Evolutionary conservation across 2,113 vertebrate species (phyloP).

Genomic region (Mystacornis crossleyi): DNA sequence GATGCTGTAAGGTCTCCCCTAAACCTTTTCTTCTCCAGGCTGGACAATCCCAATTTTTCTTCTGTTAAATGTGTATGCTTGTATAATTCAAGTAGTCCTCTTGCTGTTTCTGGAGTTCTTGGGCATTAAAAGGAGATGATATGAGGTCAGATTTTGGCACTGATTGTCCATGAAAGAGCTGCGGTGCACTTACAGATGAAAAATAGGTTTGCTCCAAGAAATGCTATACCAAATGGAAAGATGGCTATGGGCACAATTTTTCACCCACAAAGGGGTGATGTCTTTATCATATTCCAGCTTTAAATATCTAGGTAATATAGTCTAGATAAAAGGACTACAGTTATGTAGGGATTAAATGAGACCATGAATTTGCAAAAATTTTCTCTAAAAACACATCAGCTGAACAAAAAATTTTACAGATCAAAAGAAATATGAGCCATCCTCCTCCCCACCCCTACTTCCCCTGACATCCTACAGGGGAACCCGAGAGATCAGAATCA

Average conservation of each 20-base stretch:
- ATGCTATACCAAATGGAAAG: not conserved
- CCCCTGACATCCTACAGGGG: not conserved
- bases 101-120: not conserved
- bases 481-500: not conserved
- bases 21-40: not conserved
- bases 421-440: not conserved
- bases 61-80: not conserved
- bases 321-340: not conserved
- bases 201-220: not conserved
- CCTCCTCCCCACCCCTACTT: accelerated
- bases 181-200: not conserved
- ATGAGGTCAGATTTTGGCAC: not conserved
- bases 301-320: not conserved
- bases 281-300: not conserved
- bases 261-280: not conserved
- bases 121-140: not conserved
- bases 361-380: not conserved
- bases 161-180: not conserved
- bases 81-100: not conserved
- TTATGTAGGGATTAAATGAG: not conserved
- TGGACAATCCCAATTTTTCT: not conserved
- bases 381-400: not conserved
- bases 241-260: not conserved
- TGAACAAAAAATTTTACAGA: not conserved
- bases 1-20: not conserved